Conservation (phyloP, 2,888 invertebrate genomes). For the Zygaena filipendulae region DNA sequence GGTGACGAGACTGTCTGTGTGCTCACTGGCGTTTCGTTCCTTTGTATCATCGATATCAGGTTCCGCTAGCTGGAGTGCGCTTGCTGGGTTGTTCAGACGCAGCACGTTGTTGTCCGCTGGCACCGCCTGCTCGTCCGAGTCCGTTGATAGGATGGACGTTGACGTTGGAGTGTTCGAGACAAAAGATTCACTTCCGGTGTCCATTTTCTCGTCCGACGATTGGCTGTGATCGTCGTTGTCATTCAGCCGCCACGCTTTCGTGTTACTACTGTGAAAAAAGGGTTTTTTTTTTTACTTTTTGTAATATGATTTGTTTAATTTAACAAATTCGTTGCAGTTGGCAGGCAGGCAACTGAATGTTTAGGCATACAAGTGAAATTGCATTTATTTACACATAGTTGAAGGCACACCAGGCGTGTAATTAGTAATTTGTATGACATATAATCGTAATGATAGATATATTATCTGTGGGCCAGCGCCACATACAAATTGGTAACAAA, state of each 20-base stretch:
- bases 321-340: too few species aligned
- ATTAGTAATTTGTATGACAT: too few species aligned
- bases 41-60: slow-evolving; percentile 17
- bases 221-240: slow-evolving; percentile 41
- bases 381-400: too few species aligned
- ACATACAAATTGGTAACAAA: too few species aligned
- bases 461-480: too few species aligned
- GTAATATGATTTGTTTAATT: too few species aligned
- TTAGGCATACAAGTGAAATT: too few species aligned
- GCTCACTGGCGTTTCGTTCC: slow-evolving; percentile 18
- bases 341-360: too few species aligned
- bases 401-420: too few species aligned
- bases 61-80: slow-evolving; percentile 22
- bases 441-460: too few species aligned
- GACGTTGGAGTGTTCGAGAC: slow-evolving; percentile 45
- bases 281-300: too few species aligned
- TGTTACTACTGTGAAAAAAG: slow-evolving; percentile 30
- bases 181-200: slow-evolving; percentile 52
- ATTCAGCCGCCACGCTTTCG: slow-evolving; percentile 29
- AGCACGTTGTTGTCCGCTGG: slow-evolving; percentile 26
- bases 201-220: slow-evolving; percentile 61
- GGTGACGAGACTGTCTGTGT: slow-evolving; percentile 27
- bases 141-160: slow-evolving; percentile 43
- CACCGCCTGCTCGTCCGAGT: slow-evolving; percentile 39
- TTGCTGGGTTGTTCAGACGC: slow-evolving; percentile 35